Conservation (phyloP, 2,888 invertebrate genomes). For the Deilephila porcellus region DNA sequence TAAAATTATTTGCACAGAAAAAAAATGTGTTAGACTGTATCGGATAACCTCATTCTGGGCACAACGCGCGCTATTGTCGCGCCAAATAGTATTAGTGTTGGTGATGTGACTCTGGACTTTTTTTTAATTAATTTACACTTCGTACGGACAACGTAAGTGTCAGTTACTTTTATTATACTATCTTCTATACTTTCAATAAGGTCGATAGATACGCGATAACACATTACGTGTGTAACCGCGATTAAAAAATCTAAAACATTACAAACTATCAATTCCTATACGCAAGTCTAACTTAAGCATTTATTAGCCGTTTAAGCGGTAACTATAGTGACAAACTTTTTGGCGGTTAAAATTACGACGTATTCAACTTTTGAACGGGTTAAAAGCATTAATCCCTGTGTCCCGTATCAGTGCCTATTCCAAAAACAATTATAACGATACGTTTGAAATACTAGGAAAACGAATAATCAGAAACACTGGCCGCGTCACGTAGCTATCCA, state of each 20-base stretch:
- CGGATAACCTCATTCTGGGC: constrained; percentile 81
- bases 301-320: not conserved
- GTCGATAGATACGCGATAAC: not conserved
- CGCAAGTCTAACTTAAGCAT: not conserved
- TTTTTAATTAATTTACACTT: constrained; percentile 29
- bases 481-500: not conserved
- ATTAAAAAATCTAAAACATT: not conserved
- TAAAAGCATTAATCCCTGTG: not conserved
- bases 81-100: constrained; percentile 30
- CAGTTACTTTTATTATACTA: not conserved
- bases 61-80: constrained; percentile 71
- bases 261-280: not conserved
- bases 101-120: constrained; percentile 40
- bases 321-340: not conserved
- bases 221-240: not conserved
- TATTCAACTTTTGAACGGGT: not conserved
- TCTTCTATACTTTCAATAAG: not conserved
- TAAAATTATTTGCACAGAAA: constrained; percentile 81
- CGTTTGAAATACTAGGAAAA: not conserved
- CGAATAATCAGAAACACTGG: not conserved
- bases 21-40: constrained; percentile 79
- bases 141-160: constrained; percentile 6
- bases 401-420: not conserved
- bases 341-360: not conserved
- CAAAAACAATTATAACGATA: not conserved